phyloP scores from a whole-genome alignment of 2,113 vertebrate genomes.

The Lepus timidus region DNA sequence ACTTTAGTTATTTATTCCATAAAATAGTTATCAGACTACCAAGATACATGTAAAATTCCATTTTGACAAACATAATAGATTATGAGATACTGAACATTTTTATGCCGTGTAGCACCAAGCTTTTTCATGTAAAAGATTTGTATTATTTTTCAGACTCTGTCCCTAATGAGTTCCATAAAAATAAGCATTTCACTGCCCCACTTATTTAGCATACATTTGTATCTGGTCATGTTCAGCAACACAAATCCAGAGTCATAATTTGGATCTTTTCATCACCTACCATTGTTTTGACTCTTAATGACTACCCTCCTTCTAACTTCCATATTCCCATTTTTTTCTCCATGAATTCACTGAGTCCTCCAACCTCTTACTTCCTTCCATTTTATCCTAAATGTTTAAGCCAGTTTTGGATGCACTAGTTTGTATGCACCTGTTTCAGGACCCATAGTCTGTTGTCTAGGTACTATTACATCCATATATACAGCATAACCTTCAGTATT shows the following conservation, averaged over 20 bases:
- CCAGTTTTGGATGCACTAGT: no score
- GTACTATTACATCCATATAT: not conserved
- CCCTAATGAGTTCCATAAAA: not conserved
- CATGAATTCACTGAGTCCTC: not conserved
- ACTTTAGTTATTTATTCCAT: not conserved
- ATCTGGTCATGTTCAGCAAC: not conserved
- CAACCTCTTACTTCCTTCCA: not conserved
- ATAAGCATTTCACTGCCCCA: not conserved
- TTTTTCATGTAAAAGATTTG: not conserved
- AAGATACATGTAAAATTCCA: not conserved
- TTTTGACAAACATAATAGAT: not conserved
- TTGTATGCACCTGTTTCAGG: no score
- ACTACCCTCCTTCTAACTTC: not conserved
- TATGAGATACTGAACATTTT: not conserved
- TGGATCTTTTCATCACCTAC: not conserved
- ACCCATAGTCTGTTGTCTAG: no score
- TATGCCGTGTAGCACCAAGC: not conserved
- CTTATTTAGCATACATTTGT: not conserved
- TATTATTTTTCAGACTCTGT: not conserved
- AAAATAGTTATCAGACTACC: not conserved
- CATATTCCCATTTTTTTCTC: not conserved
- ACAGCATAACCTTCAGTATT: accelerated
- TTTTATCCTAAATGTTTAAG: not conserved
- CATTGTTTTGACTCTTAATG: not conserved
- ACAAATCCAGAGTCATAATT: not conserved